Conservation (phyloP, 2,888 invertebrate species). For the Eulithis testata region DNA sequence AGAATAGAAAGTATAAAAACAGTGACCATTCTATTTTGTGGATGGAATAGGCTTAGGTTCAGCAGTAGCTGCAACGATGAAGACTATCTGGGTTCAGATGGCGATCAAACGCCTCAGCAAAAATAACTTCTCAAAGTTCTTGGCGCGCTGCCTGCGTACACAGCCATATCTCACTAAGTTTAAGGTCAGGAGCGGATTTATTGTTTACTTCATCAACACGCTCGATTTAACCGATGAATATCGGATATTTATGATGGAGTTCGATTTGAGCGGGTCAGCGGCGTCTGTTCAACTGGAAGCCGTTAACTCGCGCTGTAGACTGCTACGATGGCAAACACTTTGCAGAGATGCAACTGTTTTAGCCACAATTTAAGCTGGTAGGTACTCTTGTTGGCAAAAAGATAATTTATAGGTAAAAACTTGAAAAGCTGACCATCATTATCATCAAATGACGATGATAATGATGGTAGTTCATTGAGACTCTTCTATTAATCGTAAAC, state of each 20-base stretch:
- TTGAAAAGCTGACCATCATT: too few species aligned
- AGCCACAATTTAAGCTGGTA: too few species aligned
- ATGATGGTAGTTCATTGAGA: too few species aligned
- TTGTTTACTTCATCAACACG: slow-evolving; percentile 35
- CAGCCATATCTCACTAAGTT: slow-evolving; percentile 39
- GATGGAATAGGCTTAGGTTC: too few species aligned
- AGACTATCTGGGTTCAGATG: too few species aligned
- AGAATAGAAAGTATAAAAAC: too few species aligned
- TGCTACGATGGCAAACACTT: slow-evolving; percentile 1
- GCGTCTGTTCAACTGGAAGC: slow-evolving; percentile 29
- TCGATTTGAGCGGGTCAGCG: slow-evolving; percentile 30
- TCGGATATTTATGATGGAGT: slow-evolving; percentile 35
- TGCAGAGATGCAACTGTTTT: not conserved
- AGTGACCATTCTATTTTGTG: too few species aligned
- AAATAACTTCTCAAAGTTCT: slow-evolving; percentile 8
- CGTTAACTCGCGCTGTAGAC: slow-evolving; percentile 14
- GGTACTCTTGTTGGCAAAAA: too few species aligned
- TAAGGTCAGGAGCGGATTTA: slow-evolving; percentile 35
- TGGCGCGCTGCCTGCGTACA: slow-evolving; percentile 44
- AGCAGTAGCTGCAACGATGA: too few species aligned
- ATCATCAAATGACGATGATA: too few species aligned
- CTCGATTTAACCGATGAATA: slow-evolving; percentile 42
- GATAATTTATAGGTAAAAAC: too few species aligned
- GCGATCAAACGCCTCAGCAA: not conserved
- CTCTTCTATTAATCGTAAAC: too few species aligned